Evolutionary conservation across 2,888 invertebrate genomes (phyloP), one percentile per base, ranked within the genome.

Genomic region (Hylaea fasciaria): DNA sequence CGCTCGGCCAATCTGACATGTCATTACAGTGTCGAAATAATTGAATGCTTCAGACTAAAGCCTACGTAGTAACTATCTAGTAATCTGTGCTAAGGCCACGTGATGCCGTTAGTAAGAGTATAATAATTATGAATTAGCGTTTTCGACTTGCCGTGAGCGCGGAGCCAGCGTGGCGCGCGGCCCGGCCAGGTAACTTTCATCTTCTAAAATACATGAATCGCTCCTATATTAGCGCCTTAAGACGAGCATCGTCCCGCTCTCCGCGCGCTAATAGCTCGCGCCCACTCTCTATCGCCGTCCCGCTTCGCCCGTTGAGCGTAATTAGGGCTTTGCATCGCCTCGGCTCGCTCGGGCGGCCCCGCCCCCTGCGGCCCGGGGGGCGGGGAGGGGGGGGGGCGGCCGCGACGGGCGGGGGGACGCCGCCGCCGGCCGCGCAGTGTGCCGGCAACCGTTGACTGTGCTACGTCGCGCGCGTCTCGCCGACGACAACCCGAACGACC

Each of bases 201-300:
- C n/a, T n/a, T n/a, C n/a, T n/a, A n/a, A n/a, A n/a, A n/a, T n/a
- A n/a, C n/a, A n/a, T n/a, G n/a, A n/a, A n/a, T n/a, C n/a, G n/a
- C n/a, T n/a, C n/a, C n/a, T n/a, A n/a, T n/a, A n/a, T n/a, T n/a
- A n/a, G n/a, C n/a, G n/a, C n/a, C n/a, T n/a, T n/a, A 91, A 92
- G 92, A 90, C 91, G 91, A 80, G 87, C 91, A 89, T 89, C 93
- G 92, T 91, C 93, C 90, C 89, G 90, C 94, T 93, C 93, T 94
- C 93, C 93, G 93, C 92, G 93, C 87, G 94, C 94, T 94, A 94
- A 94, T 94, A 94, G 93, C 93, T 93, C 92, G 93, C 93, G 93
- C 92, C 91, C 92, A 88, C 91, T 89, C 83, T 75, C 85, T 91
- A 89, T 88, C 85, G 87, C 90, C 86, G 86, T 92, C 92, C 87